phyloP scores from a whole-genome alignment of 2,797 vertebrate species.

The Bovichtus diacanthus region DNA sequence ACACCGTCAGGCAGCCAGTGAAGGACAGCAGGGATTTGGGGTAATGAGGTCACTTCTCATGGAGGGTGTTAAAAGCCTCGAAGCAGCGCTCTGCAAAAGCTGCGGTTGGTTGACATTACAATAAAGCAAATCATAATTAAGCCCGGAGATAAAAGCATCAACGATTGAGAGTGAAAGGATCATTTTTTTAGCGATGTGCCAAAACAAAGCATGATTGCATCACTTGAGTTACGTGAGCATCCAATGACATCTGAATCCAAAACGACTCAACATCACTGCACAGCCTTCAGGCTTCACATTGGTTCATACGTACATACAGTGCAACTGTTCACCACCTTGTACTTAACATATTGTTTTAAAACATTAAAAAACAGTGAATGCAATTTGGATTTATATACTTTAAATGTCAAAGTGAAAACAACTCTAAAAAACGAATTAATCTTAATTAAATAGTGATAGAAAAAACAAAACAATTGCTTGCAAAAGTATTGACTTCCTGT shows the following conservation, averaged over 20 bases:
- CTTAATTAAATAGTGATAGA: no score
- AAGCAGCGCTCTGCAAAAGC: conserved; percentile 6
- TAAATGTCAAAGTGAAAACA: neutral
- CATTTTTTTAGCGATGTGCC: neutral
- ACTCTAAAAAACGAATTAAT: no score
- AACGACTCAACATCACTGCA: conserved; percentile 20
- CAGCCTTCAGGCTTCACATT: neutral
- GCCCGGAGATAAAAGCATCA: conserved; percentile 33
- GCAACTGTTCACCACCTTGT: neutral
- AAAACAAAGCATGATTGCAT: neutral
- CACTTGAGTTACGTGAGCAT: conserved; percentile 5
- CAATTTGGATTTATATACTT: neutral
- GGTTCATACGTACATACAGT: neutral
- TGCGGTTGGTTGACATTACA: conserved; percentile 21
- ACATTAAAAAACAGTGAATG: neutral
- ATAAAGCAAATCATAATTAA: conserved; percentile 19
- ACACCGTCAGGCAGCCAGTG: neutral
- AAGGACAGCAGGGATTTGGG: neutral
- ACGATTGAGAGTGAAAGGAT: conserved; percentile 14
- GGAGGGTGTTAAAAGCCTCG: conserved; percentile 10
- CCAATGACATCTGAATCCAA: conserved; percentile 3
- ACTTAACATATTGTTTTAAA: neutral
- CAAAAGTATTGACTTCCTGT: no score
- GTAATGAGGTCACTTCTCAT: conserved; percentile 9
- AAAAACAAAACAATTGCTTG: no score